Base-by-base conservation (phyloP, 2,797 vertebrate species). In the Natrix natrix region DNA sequence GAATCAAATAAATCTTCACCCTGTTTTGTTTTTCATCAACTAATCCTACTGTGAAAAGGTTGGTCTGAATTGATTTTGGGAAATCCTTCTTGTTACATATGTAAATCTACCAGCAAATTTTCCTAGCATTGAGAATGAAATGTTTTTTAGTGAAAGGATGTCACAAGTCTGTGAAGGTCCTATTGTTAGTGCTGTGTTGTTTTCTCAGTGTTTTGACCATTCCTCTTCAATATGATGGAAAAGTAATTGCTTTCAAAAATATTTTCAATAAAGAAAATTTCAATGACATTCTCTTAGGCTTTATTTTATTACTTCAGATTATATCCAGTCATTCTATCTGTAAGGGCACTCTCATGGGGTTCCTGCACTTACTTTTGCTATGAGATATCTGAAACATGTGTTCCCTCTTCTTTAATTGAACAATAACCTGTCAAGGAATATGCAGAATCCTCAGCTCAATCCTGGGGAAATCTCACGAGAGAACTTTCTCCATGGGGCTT, bases 101-200 rank as follows among this genome's bases (percentile, higher is more conserved):
- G 43, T 86, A 87, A 88, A 52, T 94, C 88, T 61, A 48, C 91
- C 86, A 28, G 78, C 92, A 92, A 28, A 48, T 89, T 86, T 95
- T 91, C 92, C 93, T 86, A 1, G 3, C 52, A 12, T 14, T 57
- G 32, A 93, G 66, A 92, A 93, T 95, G 93, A 94, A 93, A 93
- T 92, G 92, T 24, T 55, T 95, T 92, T 93, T 93, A 96, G 66
- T 94, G 94, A 93, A 94, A 96, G 89, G 92, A 90, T 74, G 94
- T 91, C 94, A 94, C 87, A 95, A 87, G 87, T 63, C 16, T 32
- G 94, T 93, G 93, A 96, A 92, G 91, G 95, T 94, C 94, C 92
- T 91, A 92, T 91, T 93, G 88, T 66, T 94, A 83, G 43, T 83
- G 37, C 78, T 43, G 78, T 78, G 32, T 83, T 83, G 48, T 83